Percentiles rank a stretch among this genome's conserved stretches.
These are phyloP conservation scores for Amblyornis subalaris DNA, from an alignment of 2,113 vertebrate genomes.

Conservation along the genomic window DNA sequence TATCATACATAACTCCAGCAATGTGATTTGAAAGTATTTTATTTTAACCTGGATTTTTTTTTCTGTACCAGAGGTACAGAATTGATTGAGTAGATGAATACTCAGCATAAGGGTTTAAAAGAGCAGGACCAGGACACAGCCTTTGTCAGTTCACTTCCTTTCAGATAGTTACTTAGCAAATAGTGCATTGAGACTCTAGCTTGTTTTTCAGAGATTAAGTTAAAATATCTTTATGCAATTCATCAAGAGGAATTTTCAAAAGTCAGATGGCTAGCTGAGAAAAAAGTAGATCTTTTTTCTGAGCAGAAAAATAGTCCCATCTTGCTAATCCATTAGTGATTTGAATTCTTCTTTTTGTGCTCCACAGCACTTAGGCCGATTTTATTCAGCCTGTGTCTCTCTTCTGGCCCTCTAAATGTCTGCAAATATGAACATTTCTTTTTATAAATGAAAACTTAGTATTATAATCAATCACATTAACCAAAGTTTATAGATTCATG, in stretches of 20 bases:
- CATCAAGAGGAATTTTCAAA: constrained; percentile 7
- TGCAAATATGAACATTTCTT: background rate
- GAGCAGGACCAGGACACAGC: background rate
- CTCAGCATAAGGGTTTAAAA: background rate
- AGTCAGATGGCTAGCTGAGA: background rate
- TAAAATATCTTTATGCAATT: background rate
- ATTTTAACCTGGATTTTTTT: background rate
- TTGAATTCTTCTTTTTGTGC: constrained; percentile 13
- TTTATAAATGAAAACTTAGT: background rate
- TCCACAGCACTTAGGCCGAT: background rate
- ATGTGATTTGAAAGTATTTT: background rate
- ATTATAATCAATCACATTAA: background rate
- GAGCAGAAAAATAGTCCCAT: background rate
- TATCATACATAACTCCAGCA: background rate
- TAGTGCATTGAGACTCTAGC: background rate
- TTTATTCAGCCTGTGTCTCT: background rate
- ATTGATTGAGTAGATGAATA: background rate
- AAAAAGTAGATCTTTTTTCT: background rate
- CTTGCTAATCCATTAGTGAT: background rate
- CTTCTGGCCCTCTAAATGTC: background rate
- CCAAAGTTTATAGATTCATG: background rate
- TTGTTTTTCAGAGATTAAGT: constrained; percentile 14
- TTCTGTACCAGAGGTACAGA: background rate
- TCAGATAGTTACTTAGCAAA: background rate
- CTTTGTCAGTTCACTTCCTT: background rate